Evolutionary conservation across 2,113 vertebrate species (phyloP).

Genomic region (Scalopus aquaticus): DNA sequence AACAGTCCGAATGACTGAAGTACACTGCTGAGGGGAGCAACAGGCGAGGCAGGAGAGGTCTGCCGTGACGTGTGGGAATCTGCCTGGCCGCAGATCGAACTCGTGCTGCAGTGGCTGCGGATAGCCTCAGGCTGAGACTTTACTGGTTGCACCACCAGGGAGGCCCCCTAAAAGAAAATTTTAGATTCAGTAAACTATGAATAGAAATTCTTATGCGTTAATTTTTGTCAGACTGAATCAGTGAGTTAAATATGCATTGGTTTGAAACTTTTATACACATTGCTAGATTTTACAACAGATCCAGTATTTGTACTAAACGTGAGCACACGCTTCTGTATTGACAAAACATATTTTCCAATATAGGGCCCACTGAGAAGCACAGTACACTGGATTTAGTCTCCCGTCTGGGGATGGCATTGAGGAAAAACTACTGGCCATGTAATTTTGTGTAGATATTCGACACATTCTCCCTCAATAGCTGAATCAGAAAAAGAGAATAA

Average conservation of each 20-base stretch:
- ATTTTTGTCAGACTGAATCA: background rate
- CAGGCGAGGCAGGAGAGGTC: no score
- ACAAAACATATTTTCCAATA: background rate
- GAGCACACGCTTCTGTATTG: background rate
- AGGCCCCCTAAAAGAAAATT: slow-evolving; percentile 61
- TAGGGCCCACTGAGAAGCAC: background rate
- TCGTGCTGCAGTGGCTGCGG: no score
- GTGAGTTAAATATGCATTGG: background rate
- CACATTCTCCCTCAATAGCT: background rate
- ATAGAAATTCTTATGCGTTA: background rate
- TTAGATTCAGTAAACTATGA: slow-evolving; percentile 12
- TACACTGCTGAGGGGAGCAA: no score
- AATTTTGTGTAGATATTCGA: background rate
- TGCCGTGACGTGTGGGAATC: no score
- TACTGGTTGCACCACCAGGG: no score
- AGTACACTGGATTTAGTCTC: no score
- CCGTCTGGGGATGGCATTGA: background rate
- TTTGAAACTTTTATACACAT: background rate
- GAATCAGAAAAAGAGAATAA: background rate
- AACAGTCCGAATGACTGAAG: no score
- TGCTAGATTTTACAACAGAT: slow-evolving; percentile 15
- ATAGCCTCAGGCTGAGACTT: no score
- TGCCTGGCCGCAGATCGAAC: no score
- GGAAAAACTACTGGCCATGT: background rate
- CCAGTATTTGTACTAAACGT: background rate